Percentiles rank a stretch among this genome's conserved stretches.
phyloP scores from a whole-genome alignment of 2,797 vertebrate species.

The Pseudochirops corinnae region DNA sequence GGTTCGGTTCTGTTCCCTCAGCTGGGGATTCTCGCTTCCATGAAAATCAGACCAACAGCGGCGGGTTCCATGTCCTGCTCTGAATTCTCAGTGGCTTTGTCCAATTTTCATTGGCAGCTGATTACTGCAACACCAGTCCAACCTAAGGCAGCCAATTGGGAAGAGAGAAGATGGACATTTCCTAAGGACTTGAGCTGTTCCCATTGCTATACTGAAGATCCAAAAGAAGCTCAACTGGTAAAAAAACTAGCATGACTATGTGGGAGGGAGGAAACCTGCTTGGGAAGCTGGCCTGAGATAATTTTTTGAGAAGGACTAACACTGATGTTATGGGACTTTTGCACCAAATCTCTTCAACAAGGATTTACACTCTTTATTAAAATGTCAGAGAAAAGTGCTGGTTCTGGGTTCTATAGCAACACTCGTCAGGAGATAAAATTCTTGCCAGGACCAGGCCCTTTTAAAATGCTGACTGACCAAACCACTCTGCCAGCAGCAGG shows the following conservation, averaged over 20 bases:
- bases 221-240: background rate
- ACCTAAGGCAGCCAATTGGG: slow-evolving; percentile 86
- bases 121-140: slow-evolving; percentile 97
- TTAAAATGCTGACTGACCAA: background rate
- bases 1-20: slow-evolving; percentile 66
- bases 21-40: slow-evolving; percentile 59
- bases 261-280: background rate
- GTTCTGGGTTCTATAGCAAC: background rate
- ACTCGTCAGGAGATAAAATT: background rate
- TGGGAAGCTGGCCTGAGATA: accelerated
- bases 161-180: slow-evolving; percentile 11
- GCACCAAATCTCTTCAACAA: background rate
- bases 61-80: slow-evolving; percentile 83
- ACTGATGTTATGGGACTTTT: background rate
- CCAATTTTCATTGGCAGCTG: slow-evolving; percentile 79
- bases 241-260: accelerated
- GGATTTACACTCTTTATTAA: background rate
- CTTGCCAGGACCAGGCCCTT: background rate
- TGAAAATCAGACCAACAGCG: slow-evolving; percentile 78
- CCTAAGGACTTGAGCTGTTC: background rate
- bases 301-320: background rate
- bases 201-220: background rate
- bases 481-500: background rate
- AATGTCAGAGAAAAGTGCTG: background rate
- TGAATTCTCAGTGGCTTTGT: slow-evolving; percentile 75